phyloP scores from a whole-genome alignment of 2,113 vertebrate genomes.

The Equus przewalskii region DNA sequence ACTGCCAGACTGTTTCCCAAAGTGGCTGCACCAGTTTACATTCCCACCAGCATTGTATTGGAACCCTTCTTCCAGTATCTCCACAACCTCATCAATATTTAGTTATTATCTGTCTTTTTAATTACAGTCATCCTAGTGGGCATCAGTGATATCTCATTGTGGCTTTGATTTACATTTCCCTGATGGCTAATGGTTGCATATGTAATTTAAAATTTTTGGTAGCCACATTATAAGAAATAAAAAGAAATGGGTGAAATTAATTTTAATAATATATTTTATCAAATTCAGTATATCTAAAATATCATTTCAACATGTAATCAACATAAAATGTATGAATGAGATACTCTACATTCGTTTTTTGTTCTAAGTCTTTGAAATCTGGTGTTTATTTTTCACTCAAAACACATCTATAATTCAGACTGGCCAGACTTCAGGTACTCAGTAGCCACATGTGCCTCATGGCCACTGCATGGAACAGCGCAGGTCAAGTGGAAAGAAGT shows the following conservation, averaged over 20 bases:
- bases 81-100: background rate
- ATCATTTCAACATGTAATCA: background rate
- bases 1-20: background rate
- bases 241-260: slow-evolving; percentile 47
- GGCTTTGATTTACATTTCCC: slow-evolving; percentile 7
- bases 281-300: background rate
- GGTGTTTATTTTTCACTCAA: background rate
- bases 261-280: slow-evolving; percentile 42
- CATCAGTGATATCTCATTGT: background rate
- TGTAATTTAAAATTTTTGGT: background rate
- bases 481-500: background rate
- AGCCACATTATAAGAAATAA: slow-evolving; percentile 33
- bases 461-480: background rate
- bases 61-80: background rate
- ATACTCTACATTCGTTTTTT: slow-evolving; percentile 3
- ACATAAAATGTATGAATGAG: background rate
- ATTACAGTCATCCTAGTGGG: background rate
- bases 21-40: background rate
- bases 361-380: slow-evolving; percentile 46
- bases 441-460: background rate
- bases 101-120: background rate
- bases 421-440: background rate
- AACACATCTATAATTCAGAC: background rate
- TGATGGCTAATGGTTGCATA: background rate
- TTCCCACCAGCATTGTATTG: background rate